Percentiles rank a stretch among this genome's conserved stretches.
Evolutionary conservation across 2,888 invertebrate species (phyloP).

Genomic region (Hedychridium roseum): DNA sequence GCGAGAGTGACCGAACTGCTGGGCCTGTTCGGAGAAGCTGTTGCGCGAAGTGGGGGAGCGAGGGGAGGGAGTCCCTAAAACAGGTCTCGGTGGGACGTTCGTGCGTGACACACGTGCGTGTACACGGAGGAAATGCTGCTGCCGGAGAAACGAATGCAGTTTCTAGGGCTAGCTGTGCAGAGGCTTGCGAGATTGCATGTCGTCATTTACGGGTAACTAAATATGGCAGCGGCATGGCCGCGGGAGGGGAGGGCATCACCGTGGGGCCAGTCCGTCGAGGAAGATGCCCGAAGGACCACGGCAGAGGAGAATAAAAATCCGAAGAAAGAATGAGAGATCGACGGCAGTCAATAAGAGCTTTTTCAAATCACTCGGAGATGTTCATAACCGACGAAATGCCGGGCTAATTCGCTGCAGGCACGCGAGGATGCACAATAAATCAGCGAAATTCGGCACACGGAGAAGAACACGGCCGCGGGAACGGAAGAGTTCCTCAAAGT

Average conservation of each 20-base stretch:
- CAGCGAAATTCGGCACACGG: constrained; percentile 6
- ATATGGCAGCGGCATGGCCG: constrained; percentile 10
- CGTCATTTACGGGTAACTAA: constrained; percentile 30
- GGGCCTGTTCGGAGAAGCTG: no score
- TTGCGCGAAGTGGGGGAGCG: no score
- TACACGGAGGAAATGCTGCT: constrained; percentile 17
- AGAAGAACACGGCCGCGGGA: constrained; percentile 2
- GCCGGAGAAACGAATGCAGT: constrained; percentile 19
- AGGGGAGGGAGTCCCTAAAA: constrained; percentile 4
- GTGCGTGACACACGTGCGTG: constrained; percentile 7
- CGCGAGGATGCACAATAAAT: constrained; percentile 18
- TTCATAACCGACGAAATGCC: constrained; percentile 17
- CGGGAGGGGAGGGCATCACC: constrained; percentile 9
- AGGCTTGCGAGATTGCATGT: constrained; percentile 28
- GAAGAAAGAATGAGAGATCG: background rate
- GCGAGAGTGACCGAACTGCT: background rate
- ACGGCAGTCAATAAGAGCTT: background rate
- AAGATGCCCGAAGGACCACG: no score
- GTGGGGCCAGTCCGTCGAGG: no score
- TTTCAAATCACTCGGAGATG: constrained; percentile 7
- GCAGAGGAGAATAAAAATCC: background rate
- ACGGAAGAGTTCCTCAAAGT: no score
- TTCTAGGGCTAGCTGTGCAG: constrained; percentile 19
- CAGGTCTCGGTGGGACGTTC: constrained; percentile 2
- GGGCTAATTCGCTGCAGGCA: constrained; percentile 19